Base-by-base conservation (phyloP, 1,140 invertebrate species). In the Nixonia krombeini region DNA sequence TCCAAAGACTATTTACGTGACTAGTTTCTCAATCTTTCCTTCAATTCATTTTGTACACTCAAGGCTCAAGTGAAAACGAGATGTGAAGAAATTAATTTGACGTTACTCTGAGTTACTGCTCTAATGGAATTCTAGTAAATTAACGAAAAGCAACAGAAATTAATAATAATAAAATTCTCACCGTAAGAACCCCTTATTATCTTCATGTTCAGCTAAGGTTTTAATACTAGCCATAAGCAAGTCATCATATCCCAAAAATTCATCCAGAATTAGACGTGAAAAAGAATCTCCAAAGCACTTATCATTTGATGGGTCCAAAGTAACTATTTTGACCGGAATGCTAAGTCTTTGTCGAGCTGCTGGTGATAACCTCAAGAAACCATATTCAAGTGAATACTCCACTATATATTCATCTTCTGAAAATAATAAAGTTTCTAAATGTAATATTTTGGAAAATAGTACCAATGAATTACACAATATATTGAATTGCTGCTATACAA, bases 361-460 rank as follows among this genome's bases (percentile, higher is more conserved):
- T 0, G 95, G 92, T 7, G 94, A 95, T 9, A 99, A 84, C 2
- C 97, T 88, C 26, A 99, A 85, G 79, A 98, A 96, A 1, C 98
- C 97, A 85, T 99, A 98, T 82, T 99, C 96, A 56, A 99, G 85
- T 1, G 97, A 95, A 88, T 99, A 99, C 82, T 99, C 98, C 2
- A 99, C 92, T 26, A 99, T 98, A 79, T 98, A 99, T 75, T 96
- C 93, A 72, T 98, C 96, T 71, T 96, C 93, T 79, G 89, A 85
- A 91, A 91, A 92, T 16, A 52, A 21, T 23, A 15, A 17, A 28
- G 4, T 21, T 21, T 21, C 21, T 6, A 21, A 21, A 29, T 8
- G 16, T 49, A 40, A 12, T 38, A 33, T 35, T 16, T 37, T 18
- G n/a, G n/a, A n/a, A n/a, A n/a, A n/a, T n/a, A n/a, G n/a, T n/a